phyloP scores from a whole-genome alignment of 2,113 vertebrate species.

The Chlamydotis undulata region DNA sequence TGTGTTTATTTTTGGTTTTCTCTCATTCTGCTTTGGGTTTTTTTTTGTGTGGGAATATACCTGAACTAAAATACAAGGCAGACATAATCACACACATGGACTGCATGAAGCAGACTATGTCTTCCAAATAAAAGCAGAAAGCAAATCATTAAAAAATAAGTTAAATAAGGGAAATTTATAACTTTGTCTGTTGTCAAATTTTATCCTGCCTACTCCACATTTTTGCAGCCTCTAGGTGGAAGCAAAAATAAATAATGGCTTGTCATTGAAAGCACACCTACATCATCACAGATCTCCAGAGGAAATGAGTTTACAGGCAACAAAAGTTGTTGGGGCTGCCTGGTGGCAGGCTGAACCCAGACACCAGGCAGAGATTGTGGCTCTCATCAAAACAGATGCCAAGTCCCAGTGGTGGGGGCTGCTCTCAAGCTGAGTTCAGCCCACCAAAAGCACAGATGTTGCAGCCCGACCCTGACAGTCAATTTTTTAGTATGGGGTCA shows the following conservation, averaged over 20 bases:
- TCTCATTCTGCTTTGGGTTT: not conserved
- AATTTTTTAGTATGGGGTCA: not conserved
- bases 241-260: not conserved
- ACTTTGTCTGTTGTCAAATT: not conserved
- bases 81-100: not conserved
- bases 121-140: not conserved
- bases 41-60: not conserved
- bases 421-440: not conserved
- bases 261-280: not conserved
- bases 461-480: not conserved
- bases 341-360: not conserved
- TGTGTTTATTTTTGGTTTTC: not conserved
- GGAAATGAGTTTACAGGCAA: constrained; percentile 19
- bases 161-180: not conserved
- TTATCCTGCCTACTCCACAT: not conserved
- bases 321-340: not conserved
- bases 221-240: not conserved
- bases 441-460: not conserved
- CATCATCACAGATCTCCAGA: not conserved
- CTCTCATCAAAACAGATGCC: not conserved
- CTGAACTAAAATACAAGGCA: not conserved
- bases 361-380: not conserved
- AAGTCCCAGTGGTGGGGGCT: not conserved
- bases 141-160: not conserved
- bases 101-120: not conserved